Base-by-base conservation (phyloP, 2,113 vertebrate genomes). In the Cromileptes altivelis region DNA sequence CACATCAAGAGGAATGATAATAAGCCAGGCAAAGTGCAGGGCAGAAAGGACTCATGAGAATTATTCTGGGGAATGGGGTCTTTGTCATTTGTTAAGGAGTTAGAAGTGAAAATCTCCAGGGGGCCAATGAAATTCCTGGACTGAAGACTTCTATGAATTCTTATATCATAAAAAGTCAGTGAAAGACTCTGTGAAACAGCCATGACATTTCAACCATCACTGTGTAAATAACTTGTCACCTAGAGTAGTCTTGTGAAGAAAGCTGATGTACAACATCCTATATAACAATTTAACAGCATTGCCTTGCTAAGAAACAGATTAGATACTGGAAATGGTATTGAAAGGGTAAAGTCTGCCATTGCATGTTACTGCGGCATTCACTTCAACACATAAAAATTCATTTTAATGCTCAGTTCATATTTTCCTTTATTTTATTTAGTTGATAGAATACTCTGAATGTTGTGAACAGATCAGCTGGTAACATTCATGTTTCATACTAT, bases 21-120 rank as follows among this genome's bases (percentile, higher is more conserved):
- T 70, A 84, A 94, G 89, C 89, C 87, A 94, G 70, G 88, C 78
- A 89, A 88, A 89, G 71, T 80, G 89, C 70, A 88, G 77, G 91
- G 81, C 86, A 91, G 77, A 83, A 77, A 79, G 13, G 55, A 63
- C 2, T 87, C 70, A 85, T 83, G 68, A 71, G 75, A 70, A 78
- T 74, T 62, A 76, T 85, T 75, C 23, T 61, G 63, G 68, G 62
- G 53, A 82, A 85, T 79, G 71, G 37, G 60, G 13, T 62, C 70
- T 75, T 67, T 55, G 65, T 33, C 19, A 57, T 37, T 55, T 55
- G 49, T 56, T 65, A 23, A 62, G 27, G 14, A 68, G 68, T 81
- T 27, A 55, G 52, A 79, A 13, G 1, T 45, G 37, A 63, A 84
- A 61, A 62, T 53, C 14, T 50, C 17, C n/a, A 55, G 49, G 56